A percentile compares a stretch with the other conserved stretches of the same genome.
Evolutionary conservation across 2,888 invertebrate species (phyloP).

Genomic region (Cerceris rybyensis): DNA sequence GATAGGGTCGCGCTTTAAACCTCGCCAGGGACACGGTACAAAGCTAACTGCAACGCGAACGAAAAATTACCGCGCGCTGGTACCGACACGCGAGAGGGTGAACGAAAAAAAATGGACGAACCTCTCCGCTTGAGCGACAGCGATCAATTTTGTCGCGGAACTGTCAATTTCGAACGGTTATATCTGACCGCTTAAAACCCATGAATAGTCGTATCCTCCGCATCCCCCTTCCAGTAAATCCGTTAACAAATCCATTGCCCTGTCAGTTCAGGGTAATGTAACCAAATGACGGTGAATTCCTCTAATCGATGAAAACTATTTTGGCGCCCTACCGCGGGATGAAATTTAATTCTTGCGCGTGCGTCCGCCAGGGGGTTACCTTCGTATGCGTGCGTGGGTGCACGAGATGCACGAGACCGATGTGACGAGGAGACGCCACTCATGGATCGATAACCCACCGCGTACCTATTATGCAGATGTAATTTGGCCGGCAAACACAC

Average conservation of each 20-base stretch:
- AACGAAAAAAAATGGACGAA: conserved; percentile 27
- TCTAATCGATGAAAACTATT: conserved; percentile 67
- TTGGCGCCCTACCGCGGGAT: conserved; percentile 53
- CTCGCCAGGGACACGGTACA: conserved; percentile 25
- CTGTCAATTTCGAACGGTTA: conserved; percentile 32
- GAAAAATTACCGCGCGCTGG: conserved; percentile 28
- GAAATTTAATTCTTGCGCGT: conserved; percentile 66
- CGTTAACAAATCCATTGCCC: conserved; percentile 50
- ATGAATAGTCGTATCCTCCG: neutral
- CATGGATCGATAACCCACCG: conserved; percentile 75
- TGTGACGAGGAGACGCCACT: conserved; percentile 74
- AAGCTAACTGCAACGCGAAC: conserved; percentile 38
- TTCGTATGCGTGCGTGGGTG: conserved; percentile 44
- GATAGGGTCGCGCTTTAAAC: conserved; percentile 38
- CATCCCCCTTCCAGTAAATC: conserved; percentile 37
- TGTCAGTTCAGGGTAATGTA: conserved; percentile 46
- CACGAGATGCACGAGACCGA: conserved; percentile 64
- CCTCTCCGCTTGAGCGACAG: conserved; percentile 37
- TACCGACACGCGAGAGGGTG: neutral
- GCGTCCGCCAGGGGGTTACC: neutral
- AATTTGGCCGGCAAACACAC: conserved; percentile 77
- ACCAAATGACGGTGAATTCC: conserved; percentile 50
- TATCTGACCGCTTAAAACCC: conserved; percentile 1
- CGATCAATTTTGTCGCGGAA: conserved; percentile 52
- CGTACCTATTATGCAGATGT: conserved; percentile 78